Conservation (phyloP, 2,888 invertebrate species). For the Caradrina kadenii region DNA sequence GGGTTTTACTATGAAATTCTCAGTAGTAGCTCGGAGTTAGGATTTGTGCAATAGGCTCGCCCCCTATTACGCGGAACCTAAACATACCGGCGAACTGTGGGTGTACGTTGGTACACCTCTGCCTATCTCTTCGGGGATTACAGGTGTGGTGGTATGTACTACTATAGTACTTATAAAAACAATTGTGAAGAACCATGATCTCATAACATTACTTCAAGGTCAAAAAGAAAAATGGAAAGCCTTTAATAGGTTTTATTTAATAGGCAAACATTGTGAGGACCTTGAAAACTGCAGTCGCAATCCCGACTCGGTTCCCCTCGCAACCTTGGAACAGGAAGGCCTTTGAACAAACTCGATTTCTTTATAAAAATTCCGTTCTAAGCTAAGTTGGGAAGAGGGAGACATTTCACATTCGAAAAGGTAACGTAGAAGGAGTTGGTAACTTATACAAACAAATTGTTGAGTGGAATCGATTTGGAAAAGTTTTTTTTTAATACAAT, state of each 20-base stretch:
- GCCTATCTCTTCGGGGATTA: too few relatives aligned
- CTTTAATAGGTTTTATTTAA: conserved; percentile 11
- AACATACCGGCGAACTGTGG: too few relatives aligned
- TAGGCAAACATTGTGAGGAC: conserved; percentile 14
- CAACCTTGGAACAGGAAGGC: conserved; percentile 27
- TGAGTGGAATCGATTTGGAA: neutral
- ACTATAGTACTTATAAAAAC: too few relatives aligned
- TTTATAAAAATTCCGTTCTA: conserved; percentile 1
- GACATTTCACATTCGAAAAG: neutral
- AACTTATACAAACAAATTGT: neutral
- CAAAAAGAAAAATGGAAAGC: neutral
- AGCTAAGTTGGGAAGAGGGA: neutral
- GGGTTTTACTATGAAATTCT: too few relatives aligned
- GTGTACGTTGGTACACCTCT: too few relatives aligned
- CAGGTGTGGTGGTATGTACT: too few relatives aligned
- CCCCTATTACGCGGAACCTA: too few relatives aligned
- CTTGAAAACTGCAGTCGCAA: conserved; percentile 35
- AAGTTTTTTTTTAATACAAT: neutral
- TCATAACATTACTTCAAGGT: conserved; percentile 1
- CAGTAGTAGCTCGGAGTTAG: too few relatives aligned
- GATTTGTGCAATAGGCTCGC: too few relatives aligned
- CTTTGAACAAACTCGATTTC: conserved; percentile 23
- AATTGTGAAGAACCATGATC: neutral
- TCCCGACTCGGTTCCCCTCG: neutral
- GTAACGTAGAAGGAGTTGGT: neutral